phyloP scores from a whole-genome alignment of 1,140 invertebrate species.

The Heterodera schachtii region DNA sequence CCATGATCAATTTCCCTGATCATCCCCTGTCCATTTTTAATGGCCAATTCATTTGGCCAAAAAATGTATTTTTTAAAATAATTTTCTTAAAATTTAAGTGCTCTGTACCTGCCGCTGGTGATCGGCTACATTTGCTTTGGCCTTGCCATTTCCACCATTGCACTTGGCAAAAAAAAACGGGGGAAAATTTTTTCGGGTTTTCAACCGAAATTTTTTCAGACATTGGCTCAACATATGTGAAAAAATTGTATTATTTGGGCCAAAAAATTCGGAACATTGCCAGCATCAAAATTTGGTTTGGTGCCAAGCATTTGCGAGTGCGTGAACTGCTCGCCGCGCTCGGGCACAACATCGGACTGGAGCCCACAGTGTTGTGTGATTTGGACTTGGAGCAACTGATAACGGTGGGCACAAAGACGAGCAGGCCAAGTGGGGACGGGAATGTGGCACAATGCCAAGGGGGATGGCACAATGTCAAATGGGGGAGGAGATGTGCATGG shows the following conservation, averaged over 20 bases:
- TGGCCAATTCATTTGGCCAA: neutral
- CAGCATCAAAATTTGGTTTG: conserved; percentile 61
- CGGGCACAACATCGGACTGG: conserved; percentile 61
- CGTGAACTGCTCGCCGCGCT: conserved; percentile 55
- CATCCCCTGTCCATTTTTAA: neutral
- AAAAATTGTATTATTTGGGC: conserved; percentile 58
- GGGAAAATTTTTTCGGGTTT: no score
- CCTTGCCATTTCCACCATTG: conserved; percentile 61
- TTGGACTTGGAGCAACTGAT: conserved; percentile 59
- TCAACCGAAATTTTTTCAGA: conserved; percentile 27
- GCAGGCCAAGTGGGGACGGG: no score
- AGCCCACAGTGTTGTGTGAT: conserved; percentile 52
- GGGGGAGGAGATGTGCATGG: no score
- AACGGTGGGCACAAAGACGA: neutral
- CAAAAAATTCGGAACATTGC: conserved; percentile 58
- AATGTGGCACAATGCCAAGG: neutral
- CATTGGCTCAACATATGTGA: conserved; percentile 59
- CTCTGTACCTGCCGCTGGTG: conserved; percentile 53
- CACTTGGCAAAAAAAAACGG: conserved; percentile 43
- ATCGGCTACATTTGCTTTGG: conserved; percentile 61
- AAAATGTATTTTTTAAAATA: neutral
- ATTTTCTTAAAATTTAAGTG: conserved; percentile 29
- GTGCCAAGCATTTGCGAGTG: conserved; percentile 55
- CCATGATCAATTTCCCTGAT: no score
- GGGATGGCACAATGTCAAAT: neutral